Percentiles rank a stretch among this genome's conserved stretches.
phyloP scores from a whole-genome alignment of 2,888 invertebrate species.

The Leucophenga maculata region DNA sequence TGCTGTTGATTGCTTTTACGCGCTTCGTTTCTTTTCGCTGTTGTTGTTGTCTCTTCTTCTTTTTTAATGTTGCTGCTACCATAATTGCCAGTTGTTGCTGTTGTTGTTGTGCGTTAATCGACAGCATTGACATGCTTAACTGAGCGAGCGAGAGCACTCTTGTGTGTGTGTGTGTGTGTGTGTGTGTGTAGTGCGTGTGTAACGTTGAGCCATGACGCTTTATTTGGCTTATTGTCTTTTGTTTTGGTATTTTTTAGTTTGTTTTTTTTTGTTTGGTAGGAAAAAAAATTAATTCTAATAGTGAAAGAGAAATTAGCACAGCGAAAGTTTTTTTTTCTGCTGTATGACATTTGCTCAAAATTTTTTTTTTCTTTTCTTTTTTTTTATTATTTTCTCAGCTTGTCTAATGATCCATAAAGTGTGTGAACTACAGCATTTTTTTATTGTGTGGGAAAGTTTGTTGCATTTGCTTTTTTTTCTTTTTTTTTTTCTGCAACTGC shows the following conservation, averaged over 20 bases:
- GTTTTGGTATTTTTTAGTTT: too few species aligned
- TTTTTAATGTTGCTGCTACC: too few species aligned
- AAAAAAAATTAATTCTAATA: slow-evolving; percentile 27
- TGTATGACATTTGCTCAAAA: too few species aligned
- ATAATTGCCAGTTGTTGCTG: slow-evolving; percentile 29
- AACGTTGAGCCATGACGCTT: not conserved
- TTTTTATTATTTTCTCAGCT: not conserved
- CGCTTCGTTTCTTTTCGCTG: not conserved
- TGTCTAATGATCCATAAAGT: too few species aligned
- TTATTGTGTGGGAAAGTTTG: too few species aligned
- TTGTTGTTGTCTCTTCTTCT: not conserved
- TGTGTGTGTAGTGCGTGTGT: slow-evolving; percentile 35
- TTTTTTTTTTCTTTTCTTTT: slow-evolving; percentile 2
- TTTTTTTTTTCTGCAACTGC: too few species aligned
- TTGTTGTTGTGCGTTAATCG: slow-evolving; percentile 52
- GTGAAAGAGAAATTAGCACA: slow-evolving; percentile 61
- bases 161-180: not conserved
- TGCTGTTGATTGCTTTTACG: not conserved
- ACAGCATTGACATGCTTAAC: slow-evolving; percentile 62
- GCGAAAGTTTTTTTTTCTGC: not conserved
- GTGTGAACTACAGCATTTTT: too few species aligned
- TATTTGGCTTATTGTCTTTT: too few species aligned
- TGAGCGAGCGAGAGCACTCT: slow-evolving; percentile 49
- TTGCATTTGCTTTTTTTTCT: too few species aligned
- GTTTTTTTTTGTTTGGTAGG: too few species aligned